Evolutionary conservation across 2,113 vertebrate species (phyloP).

Genomic region (Cryptomyrus ogoouensis): DNA sequence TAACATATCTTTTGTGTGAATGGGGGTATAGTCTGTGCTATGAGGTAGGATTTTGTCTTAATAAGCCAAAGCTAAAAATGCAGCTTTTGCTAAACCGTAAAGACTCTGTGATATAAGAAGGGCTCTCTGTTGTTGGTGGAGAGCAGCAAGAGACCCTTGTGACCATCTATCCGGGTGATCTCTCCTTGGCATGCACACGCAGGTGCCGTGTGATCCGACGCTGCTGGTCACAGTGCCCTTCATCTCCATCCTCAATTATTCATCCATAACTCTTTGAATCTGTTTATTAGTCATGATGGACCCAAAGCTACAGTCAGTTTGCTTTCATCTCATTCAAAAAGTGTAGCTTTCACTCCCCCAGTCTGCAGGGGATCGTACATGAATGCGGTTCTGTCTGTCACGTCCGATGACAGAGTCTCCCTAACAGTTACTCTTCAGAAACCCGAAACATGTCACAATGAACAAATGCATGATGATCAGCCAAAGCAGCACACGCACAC

Average conservation of each 20-base stretch:
- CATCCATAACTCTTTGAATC: background rate
- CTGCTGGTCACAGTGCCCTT: background rate
- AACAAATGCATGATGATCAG: background rate
- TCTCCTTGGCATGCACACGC: background rate
- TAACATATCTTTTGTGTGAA: background rate
- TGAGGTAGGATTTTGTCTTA: background rate
- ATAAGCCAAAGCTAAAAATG: background rate
- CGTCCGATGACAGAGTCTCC: background rate
- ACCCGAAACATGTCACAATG: background rate
- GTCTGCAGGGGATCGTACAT: background rate
- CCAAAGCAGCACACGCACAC: background rate
- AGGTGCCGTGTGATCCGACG: background rate
- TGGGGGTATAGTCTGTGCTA: background rate
- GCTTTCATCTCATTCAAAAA: conserved; percentile 10
- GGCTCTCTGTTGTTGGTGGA: background rate
- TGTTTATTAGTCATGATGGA: background rate
- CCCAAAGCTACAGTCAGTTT: background rate
- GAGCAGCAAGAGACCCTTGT: background rate
- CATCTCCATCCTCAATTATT: background rate
- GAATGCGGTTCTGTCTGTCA: background rate
- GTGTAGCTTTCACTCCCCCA: background rate
- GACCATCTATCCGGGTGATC: background rate
- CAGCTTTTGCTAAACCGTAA: background rate
- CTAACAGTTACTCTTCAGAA: background rate
- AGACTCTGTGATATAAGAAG: background rate